Percentiles rank a stretch among this genome's conserved stretches.
Evolutionary conservation across 2,888 invertebrate genomes (phyloP).

Genomic region (Clepsis dumicolana): DNA sequence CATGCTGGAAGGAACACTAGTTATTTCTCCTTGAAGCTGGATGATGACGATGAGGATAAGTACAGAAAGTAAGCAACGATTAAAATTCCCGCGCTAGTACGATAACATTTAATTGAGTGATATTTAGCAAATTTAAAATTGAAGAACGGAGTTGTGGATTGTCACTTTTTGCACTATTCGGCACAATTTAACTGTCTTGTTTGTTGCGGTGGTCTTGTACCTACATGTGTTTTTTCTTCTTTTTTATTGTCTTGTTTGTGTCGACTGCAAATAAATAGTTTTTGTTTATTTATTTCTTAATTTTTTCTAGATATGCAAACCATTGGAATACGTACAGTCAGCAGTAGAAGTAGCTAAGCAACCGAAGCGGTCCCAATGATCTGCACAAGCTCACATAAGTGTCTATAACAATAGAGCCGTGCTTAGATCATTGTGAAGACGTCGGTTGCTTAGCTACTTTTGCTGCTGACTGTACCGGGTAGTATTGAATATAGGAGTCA

Average conservation of each 20-base stretch:
- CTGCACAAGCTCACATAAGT: too few relatives aligned
- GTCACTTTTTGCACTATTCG: background rate
- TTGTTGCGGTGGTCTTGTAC: background rate
- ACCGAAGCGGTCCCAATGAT: too few relatives aligned
- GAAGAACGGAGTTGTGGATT: background rate
- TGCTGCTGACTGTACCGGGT: too few relatives aligned
- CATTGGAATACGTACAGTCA: too few relatives aligned
- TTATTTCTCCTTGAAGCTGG: constrained; percentile 76
- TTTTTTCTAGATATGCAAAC: background rate
- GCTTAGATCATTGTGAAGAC: too few relatives aligned
- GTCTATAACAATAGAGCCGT: too few relatives aligned
- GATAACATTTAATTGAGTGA: background rate
- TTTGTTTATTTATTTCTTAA: background rate
- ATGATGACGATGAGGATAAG: constrained; percentile 78
- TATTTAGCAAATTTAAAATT: too few relatives aligned
- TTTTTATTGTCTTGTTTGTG: background rate
- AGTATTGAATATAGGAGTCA: too few relatives aligned
- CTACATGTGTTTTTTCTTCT: background rate
- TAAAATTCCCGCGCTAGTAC: constrained; percentile 1
- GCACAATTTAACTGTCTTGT: background rate
- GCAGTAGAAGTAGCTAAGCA: too few relatives aligned
- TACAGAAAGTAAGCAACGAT: constrained; percentile 70
- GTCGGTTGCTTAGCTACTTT: too few relatives aligned
- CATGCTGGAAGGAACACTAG: constrained; percentile 85
- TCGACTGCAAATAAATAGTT: background rate